Base-by-base conservation (phyloP, 2,888 invertebrate species). In the Drosophila limbata region DNA sequence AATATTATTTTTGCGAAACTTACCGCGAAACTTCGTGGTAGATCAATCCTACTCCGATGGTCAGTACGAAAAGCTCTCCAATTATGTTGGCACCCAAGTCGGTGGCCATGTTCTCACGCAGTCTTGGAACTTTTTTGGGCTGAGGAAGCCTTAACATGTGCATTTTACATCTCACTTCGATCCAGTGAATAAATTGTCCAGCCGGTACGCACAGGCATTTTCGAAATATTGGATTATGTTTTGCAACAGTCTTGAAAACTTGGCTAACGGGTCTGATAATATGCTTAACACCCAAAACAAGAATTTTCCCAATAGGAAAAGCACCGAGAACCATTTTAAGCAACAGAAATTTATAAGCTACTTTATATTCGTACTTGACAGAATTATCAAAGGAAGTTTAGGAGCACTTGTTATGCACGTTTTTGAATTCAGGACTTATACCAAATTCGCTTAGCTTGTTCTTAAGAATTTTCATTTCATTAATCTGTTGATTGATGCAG, bases 91-190 rank as follows among this genome's bases (percentile, higher is more conserved):
- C 69, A 3, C 88, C 84, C 10, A 66, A 5, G 11, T 53, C 47
- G 3, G 52, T 68, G 4, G 88, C 84, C 47, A 69, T 63, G 0
- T 57, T 3, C 3, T 59, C 42, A 8, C 69, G 17, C 0, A 84
- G 28, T 1, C 13, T 68, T 0, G 69, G 81, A 21, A 84, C 51
- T 17, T 17, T n/a, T 19, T 48, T 69, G 0, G 84, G 87, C 25
- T 84, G 87, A 0, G 73, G 75, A 19, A 84, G 6, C 5, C 17
- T 50, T 6, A 84, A 17, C 61, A 81, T 63, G 1, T 25, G 40
- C 21, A 84, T 47, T 55, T 81, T 87, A 6, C 48, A 66, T 31
- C 87, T 69, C 0, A 62, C 33, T 51, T 84, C 82, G 1, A 72
- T 2, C 3, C n/a, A 28, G 19, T 87, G 21, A 2, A 75, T 57